A percentile compares a stretch with the other conserved stretches of the same genome.
phyloP scores from a whole-genome alignment of 2,888 invertebrate species.

The Smittia sp. region DNA sequence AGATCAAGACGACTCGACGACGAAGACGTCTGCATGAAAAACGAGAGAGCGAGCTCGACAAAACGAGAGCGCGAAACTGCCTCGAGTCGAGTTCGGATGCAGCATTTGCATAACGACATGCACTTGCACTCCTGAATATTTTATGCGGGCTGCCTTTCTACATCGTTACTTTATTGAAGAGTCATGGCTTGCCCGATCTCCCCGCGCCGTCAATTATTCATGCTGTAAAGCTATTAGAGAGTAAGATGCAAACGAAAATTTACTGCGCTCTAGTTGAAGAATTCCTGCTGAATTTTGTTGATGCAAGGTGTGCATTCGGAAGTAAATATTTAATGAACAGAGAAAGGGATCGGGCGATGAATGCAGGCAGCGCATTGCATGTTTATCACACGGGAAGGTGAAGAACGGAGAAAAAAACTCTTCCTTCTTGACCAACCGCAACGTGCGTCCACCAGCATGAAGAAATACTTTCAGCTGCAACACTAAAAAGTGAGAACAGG shows the following conservation, averaged over 20 bases:
- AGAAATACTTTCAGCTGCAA: slow-evolving; percentile 35
- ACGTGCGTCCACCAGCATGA: slow-evolving; percentile 16
- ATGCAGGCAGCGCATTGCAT: slow-evolving; percentile 2
- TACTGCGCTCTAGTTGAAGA: neutral
- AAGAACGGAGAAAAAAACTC: neutral
- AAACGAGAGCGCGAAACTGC: neutral
- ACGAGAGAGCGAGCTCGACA: neutral
- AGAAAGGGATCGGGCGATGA: neutral
- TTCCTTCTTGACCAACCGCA: slow-evolving; percentile 37
- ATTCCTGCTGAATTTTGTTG: neutral
- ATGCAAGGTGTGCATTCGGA: slow-evolving; percentile 31
- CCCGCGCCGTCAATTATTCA: slow-evolving; percentile 8
- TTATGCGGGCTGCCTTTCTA: slow-evolving; percentile 32
- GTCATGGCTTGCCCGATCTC: slow-evolving; percentile 15
- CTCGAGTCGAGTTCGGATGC: neutral
- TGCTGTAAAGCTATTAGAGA: slow-evolving; percentile 4
- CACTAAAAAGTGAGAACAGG: slow-evolving; percentile 35
- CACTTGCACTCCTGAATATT: slow-evolving; percentile 41
- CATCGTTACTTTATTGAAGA: slow-evolving; percentile 18
- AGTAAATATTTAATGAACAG: slow-evolving; percentile 39
- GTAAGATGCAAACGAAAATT: slow-evolving; percentile 32
- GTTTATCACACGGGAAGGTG: neutral
- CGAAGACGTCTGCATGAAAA: neutral
- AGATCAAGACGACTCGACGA: too few relatives aligned
- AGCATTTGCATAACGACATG: slow-evolving; percentile 37